Conservation (phyloP, 2,797 vertebrate species). For the Petrocephalus sullivani region DNA sequence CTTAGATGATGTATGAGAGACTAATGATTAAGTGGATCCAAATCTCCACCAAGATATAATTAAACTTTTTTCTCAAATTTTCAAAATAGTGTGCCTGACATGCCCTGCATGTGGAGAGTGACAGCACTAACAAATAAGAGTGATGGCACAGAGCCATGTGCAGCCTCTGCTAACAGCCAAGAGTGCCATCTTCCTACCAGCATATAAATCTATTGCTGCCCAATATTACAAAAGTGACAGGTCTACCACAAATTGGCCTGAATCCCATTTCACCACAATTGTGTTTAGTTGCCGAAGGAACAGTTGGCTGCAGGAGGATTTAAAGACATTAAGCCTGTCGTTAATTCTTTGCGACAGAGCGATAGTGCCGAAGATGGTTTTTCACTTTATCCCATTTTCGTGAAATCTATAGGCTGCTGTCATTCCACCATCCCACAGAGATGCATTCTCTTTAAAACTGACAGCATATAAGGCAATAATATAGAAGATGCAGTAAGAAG, state of each 20-base stretch:
- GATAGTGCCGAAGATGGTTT: neutral
- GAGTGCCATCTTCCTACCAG: neutral
- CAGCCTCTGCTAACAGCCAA: neutral
- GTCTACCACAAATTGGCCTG: neutral
- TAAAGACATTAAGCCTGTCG: slow-evolving; percentile 2
- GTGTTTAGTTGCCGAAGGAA: slow-evolving; percentile 11
- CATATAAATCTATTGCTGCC: neutral
- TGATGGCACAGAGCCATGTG: neutral
- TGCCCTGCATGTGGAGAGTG: neutral
- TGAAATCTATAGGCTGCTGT: slow-evolving; percentile 8
- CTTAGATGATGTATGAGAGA: neutral
- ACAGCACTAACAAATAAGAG: neutral
- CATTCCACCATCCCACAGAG: neutral
- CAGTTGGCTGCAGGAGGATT: neutral
- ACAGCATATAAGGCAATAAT: neutral
- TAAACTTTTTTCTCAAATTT: neutral
- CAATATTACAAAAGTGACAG: slow-evolving; percentile 1
- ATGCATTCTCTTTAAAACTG: neutral
- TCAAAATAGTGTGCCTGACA: neutral
- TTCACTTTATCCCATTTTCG: neutral
- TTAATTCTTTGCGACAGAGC: slow-evolving; percentile 8
- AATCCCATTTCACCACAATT: slow-evolving; percentile 5
- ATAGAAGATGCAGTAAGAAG: neutral
- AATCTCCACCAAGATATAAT: neutral
- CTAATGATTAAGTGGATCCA: neutral